Conservation (phyloP, 2,888 invertebrate genomes). For the Drosophila glabriapex region DNA sequence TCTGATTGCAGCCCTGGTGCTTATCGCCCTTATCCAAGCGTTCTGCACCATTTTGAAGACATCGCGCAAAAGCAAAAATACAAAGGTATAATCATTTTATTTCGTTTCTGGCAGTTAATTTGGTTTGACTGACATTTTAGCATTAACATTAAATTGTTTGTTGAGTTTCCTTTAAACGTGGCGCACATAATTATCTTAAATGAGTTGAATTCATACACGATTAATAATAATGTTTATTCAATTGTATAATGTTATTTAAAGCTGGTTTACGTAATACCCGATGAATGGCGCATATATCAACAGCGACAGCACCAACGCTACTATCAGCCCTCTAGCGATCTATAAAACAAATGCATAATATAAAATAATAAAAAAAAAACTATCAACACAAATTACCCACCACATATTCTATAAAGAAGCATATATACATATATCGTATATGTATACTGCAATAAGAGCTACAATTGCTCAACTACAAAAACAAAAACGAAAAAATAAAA, state of each 20-base stretch:
- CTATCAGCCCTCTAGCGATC: conserved; percentile 85
- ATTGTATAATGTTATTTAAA: conserved; percentile 79
- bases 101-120: neutral
- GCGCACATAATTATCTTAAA: conserved; percentile 37
- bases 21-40: conserved; percentile 93
- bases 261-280: conserved; percentile 86
- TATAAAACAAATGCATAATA: conserved; percentile 64
- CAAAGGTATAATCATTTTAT: conserved; percentile 88
- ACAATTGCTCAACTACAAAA: conserved; percentile 32
- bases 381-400: conserved; percentile 50
- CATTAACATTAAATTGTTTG: conserved; percentile 35
- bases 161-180: conserved; percentile 26
- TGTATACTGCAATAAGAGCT: conserved; percentile 1
- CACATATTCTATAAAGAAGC: conserved; percentile 28
- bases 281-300: conserved; percentile 86
- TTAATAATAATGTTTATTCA: conserved; percentile 50
- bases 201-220: conserved; percentile 39
- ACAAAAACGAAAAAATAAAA: conserved; percentile 14
- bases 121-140: conserved; percentile 22
- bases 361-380: conserved; percentile 4
- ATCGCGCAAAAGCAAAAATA: conserved; percentile 87
- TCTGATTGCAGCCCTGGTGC: conserved; percentile 91
- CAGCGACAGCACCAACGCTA: conserved; percentile 85
- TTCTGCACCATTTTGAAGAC: conserved; percentile 92
- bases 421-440: conserved; percentile 1